Evolutionary conservation across 2,113 vertebrate genomes (phyloP).

Genomic region (Alces alces): DNA sequence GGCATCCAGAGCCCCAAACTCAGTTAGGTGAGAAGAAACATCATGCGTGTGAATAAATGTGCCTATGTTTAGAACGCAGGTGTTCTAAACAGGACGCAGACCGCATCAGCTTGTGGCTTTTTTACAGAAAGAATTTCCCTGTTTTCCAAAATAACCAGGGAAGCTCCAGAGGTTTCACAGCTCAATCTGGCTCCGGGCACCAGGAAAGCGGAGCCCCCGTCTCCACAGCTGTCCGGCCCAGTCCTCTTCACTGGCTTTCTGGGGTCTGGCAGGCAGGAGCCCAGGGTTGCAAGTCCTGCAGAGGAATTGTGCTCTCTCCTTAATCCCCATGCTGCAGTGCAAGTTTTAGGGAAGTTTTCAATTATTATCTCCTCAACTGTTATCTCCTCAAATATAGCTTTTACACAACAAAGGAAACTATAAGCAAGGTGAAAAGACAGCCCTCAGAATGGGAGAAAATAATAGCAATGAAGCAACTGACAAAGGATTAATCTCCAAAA

Average conservation of each 20-base stretch:
- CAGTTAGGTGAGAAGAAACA: not conserved
- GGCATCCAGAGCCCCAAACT: not conserved
- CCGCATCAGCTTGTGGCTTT: not conserved
- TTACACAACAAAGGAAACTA: not conserved
- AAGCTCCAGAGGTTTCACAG: not conserved
- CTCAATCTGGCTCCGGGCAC: not conserved
- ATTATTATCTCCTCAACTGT: not conserved
- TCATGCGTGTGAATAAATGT: not conserved
- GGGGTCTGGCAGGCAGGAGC: constrained; percentile 75
- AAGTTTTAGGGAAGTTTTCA: not conserved
- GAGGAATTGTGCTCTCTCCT: constrained; percentile 71
- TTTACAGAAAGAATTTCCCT: not conserved
- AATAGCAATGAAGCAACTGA: not conserved
- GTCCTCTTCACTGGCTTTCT: constrained; percentile 85
- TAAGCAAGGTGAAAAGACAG: not conserved
- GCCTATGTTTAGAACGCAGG: not conserved
- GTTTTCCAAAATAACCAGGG: constrained; percentile 27
- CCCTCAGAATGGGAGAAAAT: not conserved
- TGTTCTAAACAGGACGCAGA: not conserved
- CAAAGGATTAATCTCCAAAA: not conserved
- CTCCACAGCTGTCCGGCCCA: not conserved
- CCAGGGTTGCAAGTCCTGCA: constrained; percentile 75
- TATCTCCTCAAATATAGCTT: not conserved
- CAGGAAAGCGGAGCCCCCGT: not conserved
- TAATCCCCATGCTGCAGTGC: not conserved